Evolutionary conservation across 2,888 invertebrate genomes (phyloP), one percentile per base, ranked within the genome.

Genomic region (Diplolepis rosae): DNA sequence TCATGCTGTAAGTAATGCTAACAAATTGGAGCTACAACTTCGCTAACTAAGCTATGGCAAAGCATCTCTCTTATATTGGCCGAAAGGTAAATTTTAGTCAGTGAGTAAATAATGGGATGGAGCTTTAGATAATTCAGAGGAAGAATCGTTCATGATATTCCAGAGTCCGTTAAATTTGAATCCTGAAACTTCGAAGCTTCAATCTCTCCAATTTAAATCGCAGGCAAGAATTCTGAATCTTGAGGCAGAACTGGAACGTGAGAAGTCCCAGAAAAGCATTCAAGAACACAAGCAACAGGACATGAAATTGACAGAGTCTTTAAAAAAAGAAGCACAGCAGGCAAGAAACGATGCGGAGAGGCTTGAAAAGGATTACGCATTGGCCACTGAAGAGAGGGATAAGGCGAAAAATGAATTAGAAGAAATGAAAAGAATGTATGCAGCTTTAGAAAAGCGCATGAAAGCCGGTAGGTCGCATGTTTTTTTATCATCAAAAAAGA

Each of bases 191-290:
- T n/a, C 52, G 69, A 67, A 35, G 65, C 74, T 74, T 66, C 69
- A 72, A 72, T 66, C 28, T 42, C 69, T 69, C 28, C 54, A 71
- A 71, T 69, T 75, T 75, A 35, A 61, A 65, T 50, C 32, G 32
- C 67, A 93, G 86, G 93, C 94, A 65, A 93, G 93, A 88, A 93
- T 96, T 85, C 92, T 93, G 28, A 95, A 95, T 83, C 90, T 96
- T 78, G 95, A 96, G 89, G 94, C 94, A 11, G 95, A 96, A 86
- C 85, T 95, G 77, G 95, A 95, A 72, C 93, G 94, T 81, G 93
- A 94, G 85, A 91, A 92, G 72, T 91, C 92, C 13, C 83, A 85
- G 67, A 85, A 84, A 56, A 80, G 71, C 51, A 78, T 82, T 2
- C 81, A 88, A 75, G 85, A 87, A 52, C 75, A 79, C 56, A 86